phyloP scores from a whole-genome alignment of 2,888 invertebrate species.

The Calliopum simillimum region DNA sequence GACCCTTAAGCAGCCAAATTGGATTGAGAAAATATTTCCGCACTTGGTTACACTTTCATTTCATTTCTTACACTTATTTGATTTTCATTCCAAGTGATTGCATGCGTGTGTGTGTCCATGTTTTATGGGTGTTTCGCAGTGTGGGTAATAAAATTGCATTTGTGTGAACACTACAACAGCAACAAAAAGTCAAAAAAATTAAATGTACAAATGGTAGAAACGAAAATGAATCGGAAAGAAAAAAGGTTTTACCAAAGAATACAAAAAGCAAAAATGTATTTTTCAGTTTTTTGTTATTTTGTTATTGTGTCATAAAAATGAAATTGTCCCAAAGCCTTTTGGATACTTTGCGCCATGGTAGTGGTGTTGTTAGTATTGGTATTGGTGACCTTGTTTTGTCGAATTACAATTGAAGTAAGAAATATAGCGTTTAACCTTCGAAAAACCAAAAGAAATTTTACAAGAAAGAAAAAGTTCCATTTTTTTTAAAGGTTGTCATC shows the following conservation, averaged over 20 bases:
- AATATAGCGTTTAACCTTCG: no score
- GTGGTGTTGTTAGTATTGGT: background rate
- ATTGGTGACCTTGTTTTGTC: slow-evolving; percentile 19
- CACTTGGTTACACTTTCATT: slow-evolving; percentile 19
- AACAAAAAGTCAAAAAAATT: background rate
- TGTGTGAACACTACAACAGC: background rate
- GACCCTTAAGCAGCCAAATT: slow-evolving; percentile 14
- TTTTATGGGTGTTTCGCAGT: background rate
- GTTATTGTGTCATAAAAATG: slow-evolving; percentile 8
- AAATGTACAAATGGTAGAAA: background rate
- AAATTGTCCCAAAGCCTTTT: slow-evolving; percentile 3
- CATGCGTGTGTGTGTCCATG: slow-evolving; percentile 20
- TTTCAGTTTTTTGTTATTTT: slow-evolving; percentile 3
- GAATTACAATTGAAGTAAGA: no score
- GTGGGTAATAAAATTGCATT: slow-evolving; percentile 19
- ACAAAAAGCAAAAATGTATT: no score
- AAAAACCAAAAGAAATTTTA: no score
- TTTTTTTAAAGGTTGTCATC: no score
- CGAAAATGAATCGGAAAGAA: background rate
- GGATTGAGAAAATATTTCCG: slow-evolving; percentile 14
- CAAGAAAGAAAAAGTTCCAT: no score
- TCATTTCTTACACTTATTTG: slow-evolving; percentile 5
- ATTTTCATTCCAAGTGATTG: slow-evolving; percentile 11
- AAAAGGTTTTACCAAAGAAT: no score
- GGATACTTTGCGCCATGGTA: no score